Conservation (phyloP, 2,797 vertebrate species). For the Cirrhinus mrigala region DNA sequence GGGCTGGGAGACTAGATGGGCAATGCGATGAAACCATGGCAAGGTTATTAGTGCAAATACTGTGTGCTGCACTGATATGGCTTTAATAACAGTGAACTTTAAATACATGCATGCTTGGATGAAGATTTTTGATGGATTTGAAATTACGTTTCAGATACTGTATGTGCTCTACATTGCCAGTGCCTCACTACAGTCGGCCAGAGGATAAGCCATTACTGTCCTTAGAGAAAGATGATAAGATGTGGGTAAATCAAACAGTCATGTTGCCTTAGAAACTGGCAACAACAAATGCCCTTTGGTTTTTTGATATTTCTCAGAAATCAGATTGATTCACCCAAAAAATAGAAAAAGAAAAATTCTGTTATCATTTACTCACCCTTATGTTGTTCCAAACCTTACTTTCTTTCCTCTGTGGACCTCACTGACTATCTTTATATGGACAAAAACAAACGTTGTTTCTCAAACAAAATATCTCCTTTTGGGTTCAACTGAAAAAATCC, state of each 20-base stretch:
- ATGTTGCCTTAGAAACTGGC: constrained; percentile 13
- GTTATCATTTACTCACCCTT: neutral
- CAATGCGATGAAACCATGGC: neutral
- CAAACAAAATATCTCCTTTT: neutral
- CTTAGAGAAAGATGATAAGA: neutral
- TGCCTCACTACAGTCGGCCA: neutral
- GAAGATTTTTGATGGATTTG: neutral
- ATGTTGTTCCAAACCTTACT: neutral
- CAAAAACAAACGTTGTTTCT: neutral
- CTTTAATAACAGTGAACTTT: neutral
- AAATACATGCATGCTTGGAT: neutral
- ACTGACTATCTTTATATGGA: neutral
- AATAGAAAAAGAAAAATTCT: neutral
- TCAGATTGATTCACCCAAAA: constrained; percentile 7
- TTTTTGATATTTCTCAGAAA: neutral
- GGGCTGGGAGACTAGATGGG: neutral
- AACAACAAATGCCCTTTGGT: constrained; percentile 6
- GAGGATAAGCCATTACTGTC: neutral
- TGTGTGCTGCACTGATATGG: neutral
- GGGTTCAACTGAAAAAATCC: constrained; percentile 1
- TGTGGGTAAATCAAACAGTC: constrained; percentile 11
- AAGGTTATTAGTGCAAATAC: neutral
- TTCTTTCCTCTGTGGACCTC: neutral
- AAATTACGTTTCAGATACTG: neutral
- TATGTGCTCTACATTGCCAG: constrained; percentile 8